Conservation (phyloP, 2,888 invertebrate species). For the Epistrophe grossulariae region DNA sequence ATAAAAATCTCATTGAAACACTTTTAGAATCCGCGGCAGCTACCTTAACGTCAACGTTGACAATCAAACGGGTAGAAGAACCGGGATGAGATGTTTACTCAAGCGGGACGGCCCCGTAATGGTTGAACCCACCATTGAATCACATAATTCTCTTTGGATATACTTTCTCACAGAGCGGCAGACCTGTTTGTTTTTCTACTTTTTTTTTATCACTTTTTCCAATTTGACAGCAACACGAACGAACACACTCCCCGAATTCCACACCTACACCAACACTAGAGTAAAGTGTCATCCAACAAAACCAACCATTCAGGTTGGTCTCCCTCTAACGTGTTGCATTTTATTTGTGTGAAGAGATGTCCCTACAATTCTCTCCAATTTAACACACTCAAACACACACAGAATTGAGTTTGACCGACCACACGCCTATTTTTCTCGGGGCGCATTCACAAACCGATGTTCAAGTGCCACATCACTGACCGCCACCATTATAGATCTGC, state of each 20-base stretch:
- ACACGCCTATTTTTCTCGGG: slow-evolving; percentile 62
- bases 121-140: slow-evolving; percentile 79
- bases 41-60: slow-evolving; percentile 64
- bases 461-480: slow-evolving; percentile 69
- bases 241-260: slow-evolving; percentile 69
- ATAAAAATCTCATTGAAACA: slow-evolving; percentile 63
- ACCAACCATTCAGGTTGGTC: slow-evolving; percentile 48
- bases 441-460: slow-evolving; percentile 61
- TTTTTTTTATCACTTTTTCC: slow-evolving; percentile 52
- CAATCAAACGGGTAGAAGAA: slow-evolving; percentile 69
- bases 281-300: slow-evolving; percentile 64
- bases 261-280: slow-evolving; percentile 69
- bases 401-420: slow-evolving; percentile 37
- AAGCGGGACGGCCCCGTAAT: slow-evolving; percentile 81
- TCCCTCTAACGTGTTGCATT: slow-evolving; percentile 59
- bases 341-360: slow-evolving; percentile 45
- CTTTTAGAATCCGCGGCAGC: slow-evolving; percentile 69
- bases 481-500: slow-evolving; percentile 68
- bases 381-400: slow-evolving; percentile 22
- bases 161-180: slow-evolving; percentile 38
- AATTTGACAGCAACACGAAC: slow-evolving; percentile 65
- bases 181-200: slow-evolving; percentile 67
- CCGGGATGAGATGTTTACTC: slow-evolving; percentile 81
- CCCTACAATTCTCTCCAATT: slow-evolving; percentile 64
- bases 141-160: slow-evolving; percentile 59